Evolutionary conservation across 1,140 invertebrate species (phyloP).

Genomic region (Sitophilus oryzae): DNA sequence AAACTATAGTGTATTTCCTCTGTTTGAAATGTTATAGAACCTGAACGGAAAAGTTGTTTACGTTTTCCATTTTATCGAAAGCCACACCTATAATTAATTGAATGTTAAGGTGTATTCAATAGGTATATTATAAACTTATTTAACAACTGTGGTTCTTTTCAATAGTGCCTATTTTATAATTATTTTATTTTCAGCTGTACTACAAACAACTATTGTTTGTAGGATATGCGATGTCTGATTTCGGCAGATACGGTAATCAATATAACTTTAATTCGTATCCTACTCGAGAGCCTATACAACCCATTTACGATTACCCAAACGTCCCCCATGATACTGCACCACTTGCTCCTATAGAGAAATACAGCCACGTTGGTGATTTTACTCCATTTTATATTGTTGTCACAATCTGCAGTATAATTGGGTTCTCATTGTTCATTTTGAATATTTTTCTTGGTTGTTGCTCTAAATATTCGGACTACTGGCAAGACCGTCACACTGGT

Average conservation of each 20-base stretch:
- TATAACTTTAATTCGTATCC: conserved; percentile 4
- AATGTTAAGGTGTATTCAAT: no score
- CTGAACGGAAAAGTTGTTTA: no score
- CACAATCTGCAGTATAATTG: conserved; percentile 66
- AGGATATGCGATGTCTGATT: conserved; percentile 19
- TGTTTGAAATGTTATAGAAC: no score
- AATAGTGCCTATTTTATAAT: no score
- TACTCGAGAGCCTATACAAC: not conserved
- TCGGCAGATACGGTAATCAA: conserved; percentile 5
- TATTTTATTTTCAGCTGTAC: no score
- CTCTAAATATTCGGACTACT: conserved; percentile 70
- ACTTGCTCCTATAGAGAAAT: conserved; percentile 49
- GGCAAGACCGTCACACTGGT: conserved; percentile 77
- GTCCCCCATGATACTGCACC: conserved; percentile 2
- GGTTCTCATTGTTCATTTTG: conserved; percentile 60
- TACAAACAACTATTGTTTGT: no score
- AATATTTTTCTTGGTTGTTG: conserved; percentile 75
- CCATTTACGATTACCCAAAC: not conserved
- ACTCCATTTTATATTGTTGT: conserved; percentile 64
- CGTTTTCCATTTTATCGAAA: no score
- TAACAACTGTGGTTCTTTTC: no score
- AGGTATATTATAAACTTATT: no score
- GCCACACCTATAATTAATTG: no score
- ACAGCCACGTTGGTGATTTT: conserved; percentile 53
- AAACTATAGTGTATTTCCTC: no score